These are phyloP conservation scores for Albula goreensis DNA, from an alignment of 2,113 vertebrate species.

Conservation along the genomic window DNA sequence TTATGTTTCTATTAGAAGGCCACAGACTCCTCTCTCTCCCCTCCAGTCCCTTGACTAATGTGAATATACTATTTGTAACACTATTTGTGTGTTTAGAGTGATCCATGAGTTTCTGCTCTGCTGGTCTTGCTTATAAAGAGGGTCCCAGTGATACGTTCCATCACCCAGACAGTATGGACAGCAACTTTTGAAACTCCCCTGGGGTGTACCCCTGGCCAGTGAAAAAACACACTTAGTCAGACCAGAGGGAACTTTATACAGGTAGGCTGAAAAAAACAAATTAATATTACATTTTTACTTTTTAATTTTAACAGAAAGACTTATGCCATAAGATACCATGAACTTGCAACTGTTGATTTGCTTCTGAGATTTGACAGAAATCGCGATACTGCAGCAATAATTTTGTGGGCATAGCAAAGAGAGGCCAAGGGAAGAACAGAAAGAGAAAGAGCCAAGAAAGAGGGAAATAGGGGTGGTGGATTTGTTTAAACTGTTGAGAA, in stretches of 20 bases:
- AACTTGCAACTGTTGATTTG: not conserved
- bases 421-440: not conserved
- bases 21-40: not conserved
- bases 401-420: not conserved
- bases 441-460: no score
- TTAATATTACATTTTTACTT: not conserved
- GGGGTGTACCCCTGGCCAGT: not conserved
- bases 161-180: not conserved
- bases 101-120: not conserved
- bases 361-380: not conserved
- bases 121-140: not conserved
- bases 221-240: not conserved
- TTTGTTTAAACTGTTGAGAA: not conserved
- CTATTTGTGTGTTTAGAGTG: not conserved
- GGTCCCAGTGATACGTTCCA: not conserved
- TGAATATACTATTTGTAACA: not conserved
- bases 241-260: not conserved
- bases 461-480: not conserved
- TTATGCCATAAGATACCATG: not conserved
- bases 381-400: not conserved
- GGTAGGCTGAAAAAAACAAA: not conserved
- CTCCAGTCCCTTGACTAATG: not conserved
- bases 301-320: not conserved
- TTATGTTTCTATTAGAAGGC: not conserved
- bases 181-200: not conserved